Base-by-base conservation (phyloP, 2,113 vertebrate genomes). In the Phyllostomus discolor region DNA sequence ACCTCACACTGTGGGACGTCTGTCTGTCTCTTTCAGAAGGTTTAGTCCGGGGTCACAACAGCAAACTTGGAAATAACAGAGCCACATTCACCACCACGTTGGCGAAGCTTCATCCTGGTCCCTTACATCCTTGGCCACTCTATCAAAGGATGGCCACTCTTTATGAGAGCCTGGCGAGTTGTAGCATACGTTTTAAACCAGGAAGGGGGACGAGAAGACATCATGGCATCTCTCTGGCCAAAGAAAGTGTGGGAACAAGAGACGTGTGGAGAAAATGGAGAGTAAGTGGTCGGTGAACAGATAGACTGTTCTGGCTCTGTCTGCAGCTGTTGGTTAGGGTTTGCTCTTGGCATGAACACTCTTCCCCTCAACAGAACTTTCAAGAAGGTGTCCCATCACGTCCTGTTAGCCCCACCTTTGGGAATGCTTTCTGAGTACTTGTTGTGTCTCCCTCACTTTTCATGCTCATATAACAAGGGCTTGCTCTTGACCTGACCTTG, bases 1-100 rank as follows among this genome's bases (percentile, higher is more conserved):
- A 84, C 43, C 9, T 72, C 24, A 15, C 38, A 33, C 64, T 75
- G 48, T 41, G 33, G 52, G 62, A 86, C 76, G 86, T 88, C 91
- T 95, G 88, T 72, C 88, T 67, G 92, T 78, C 38, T 95, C 95
- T 81, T 90, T 93, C 90, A 35, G 78, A 62, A 85, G 38, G n/a
- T 57, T 89, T 52, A n/a, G 59, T 19, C 31, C 5, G 20, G 48
- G 48, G 62, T 76, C 78, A 41, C n/a, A 81, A 87, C 24, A 85
- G 83, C 52, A 69, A 85, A 95, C 87, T 88, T 93, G 35, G 84
- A 94, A 95, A 80, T 38, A 69, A 20, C 78, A 67, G 54, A n/a
- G 59, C 69, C 54, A 19, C 10, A 70, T 31, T 83, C 54, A 89
- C 38, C 67, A 73, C 52, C 52, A 17, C 1, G 10, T 26, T 73